A percentile compares a stretch with the other conserved stretches of the same genome.
Evolutionary conservation across 1,140 invertebrate genomes (phyloP).

Genomic region (Bombus affinis): DNA sequence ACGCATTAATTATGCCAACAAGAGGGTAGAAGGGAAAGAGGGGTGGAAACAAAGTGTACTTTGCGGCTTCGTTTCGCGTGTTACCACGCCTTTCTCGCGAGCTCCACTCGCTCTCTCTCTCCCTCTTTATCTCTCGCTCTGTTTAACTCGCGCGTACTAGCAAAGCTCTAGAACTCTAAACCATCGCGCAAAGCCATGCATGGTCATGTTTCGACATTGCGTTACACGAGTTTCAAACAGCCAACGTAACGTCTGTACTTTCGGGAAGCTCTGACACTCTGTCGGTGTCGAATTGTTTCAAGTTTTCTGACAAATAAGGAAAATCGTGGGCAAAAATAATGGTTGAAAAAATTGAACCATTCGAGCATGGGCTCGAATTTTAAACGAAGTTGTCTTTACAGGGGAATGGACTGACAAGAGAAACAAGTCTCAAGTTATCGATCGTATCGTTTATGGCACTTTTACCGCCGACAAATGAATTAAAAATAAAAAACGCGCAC

Average conservation of each 20-base stretch:
- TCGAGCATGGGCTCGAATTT: too few relatives aligned
- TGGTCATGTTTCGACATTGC: slow-evolving; percentile 1
- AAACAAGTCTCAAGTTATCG: too few relatives aligned
- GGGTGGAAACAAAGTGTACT: not conserved
- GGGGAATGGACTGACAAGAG: too few relatives aligned
- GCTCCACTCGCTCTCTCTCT: not conserved
- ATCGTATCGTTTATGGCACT: too few relatives aligned
- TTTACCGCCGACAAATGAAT: too few relatives aligned
- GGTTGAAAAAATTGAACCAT: too few relatives aligned
- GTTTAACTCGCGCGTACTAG: not conserved
- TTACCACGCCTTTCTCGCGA: not conserved
- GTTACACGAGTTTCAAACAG: slow-evolving; percentile 1
- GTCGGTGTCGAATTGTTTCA: not conserved
- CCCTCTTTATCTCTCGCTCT: not conserved
- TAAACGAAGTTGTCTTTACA: too few relatives aligned
- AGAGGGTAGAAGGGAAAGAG: not conserved
- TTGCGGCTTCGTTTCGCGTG: slow-evolving; percentile 27
- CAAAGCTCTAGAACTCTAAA: not conserved
- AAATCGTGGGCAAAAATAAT: not conserved
- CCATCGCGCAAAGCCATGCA: slow-evolving; percentile 9
- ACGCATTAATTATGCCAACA: slow-evolving; percentile 19
- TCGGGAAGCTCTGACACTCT: not conserved
- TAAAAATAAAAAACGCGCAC: too few relatives aligned
- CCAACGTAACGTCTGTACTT: not conserved
- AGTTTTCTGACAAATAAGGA: not conserved